These are phyloP conservation scores for Simalia tracyae DNA, from an alignment of 2,797 vertebrate genomes.

Conservation along the genomic window DNA sequence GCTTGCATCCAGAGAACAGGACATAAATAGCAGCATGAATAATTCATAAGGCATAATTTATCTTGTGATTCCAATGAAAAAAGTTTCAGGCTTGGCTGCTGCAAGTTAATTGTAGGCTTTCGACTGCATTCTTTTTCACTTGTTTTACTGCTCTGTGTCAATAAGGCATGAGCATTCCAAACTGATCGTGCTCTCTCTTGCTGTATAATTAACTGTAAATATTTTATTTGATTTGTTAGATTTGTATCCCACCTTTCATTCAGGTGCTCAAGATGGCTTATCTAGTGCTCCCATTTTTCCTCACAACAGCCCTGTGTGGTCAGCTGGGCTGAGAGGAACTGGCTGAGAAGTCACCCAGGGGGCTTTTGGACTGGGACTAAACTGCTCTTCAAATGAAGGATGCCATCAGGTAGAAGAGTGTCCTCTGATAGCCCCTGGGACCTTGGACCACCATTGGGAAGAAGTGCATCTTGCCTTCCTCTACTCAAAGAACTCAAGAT, in stretches of 20 bases:
- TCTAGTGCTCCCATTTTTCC: background rate
- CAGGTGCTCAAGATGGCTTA: background rate
- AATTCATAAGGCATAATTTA: slow-evolving; percentile 18
- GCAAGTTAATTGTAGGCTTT: background rate
- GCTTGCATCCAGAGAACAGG: background rate
- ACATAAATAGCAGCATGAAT: background rate
- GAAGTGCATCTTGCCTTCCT: background rate
- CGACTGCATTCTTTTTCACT: background rate
- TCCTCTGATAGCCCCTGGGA: background rate
- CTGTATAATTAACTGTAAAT: too few relatives aligned
- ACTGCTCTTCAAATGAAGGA: background rate
- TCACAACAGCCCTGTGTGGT: background rate
- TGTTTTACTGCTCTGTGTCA: background rate
- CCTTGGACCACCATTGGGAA: background rate
- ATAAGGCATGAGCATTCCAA: background rate
- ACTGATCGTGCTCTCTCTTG: background rate
- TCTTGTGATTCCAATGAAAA: background rate
- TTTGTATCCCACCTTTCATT: background rate
- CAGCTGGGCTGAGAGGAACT: background rate
- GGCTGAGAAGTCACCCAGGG: background rate
- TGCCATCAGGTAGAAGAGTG: background rate
- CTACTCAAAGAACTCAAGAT: background rate
- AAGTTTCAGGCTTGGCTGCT: slow-evolving; percentile 2
- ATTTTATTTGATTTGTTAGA: background rate
- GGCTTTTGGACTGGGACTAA: too few relatives aligned